These are phyloP conservation scores for Nephrocerus scutellatus DNA, from an alignment of 2,888 invertebrate genomes.

Conservation along the genomic window DNA sequence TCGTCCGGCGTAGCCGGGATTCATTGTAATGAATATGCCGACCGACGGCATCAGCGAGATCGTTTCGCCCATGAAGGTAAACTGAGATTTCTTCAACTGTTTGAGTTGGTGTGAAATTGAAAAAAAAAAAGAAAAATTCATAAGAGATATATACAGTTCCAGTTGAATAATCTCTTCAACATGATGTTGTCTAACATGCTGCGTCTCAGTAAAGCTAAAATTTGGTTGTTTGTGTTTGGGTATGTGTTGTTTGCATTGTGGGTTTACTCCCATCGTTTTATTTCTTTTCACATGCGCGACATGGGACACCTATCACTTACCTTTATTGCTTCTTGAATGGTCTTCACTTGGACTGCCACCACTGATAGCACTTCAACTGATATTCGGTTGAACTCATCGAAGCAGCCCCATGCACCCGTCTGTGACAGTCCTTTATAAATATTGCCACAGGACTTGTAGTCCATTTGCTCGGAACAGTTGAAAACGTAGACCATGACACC, in stretches of 20 bases:
- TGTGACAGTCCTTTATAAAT: conserved; percentile 92
- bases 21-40: conserved; percentile 96
- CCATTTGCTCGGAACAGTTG: conserved; percentile 97
- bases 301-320: conserved; percentile 33
- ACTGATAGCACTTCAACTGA: conserved; percentile 96
- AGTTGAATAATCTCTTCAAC: conserved; percentile 11
- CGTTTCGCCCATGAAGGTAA: conserved; percentile 79
- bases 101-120: conserved; percentile 18
- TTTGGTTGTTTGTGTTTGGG: neutral
- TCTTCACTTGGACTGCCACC: conserved; percentile 89
- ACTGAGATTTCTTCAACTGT: conserved; percentile 64
- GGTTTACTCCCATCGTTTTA: neutral
- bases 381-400: conserved; percentile 96
- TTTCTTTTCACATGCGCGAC: neutral
- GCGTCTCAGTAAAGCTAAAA: neutral
- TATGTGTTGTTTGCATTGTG: too few species aligned
- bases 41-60: conserved; percentile 70
- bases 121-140: conserved; percentile 9
- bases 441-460: conserved; percentile 92
- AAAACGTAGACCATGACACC: conserved; percentile 97
- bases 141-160: conserved; percentile 5
- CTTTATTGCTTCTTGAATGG: conserved; percentile 81
- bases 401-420: conserved; percentile 96
- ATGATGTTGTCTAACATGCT: conserved; percentile 12
- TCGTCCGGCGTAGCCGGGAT: conserved; percentile 92